Conservation (phyloP, 2,888 invertebrate genomes). For the Antheraea yamamai region DNA sequence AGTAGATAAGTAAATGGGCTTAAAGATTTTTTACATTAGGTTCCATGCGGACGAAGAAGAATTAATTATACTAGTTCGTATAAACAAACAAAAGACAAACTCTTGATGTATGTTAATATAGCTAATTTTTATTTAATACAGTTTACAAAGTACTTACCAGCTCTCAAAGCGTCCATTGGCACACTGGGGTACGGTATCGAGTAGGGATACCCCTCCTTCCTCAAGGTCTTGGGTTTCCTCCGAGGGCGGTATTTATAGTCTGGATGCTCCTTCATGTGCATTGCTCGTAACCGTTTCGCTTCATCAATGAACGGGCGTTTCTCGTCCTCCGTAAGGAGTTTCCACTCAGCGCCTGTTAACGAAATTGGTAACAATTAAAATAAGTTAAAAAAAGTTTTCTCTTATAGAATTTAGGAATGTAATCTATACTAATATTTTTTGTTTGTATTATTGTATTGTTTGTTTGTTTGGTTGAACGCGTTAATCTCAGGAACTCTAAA, state of each 20-base stretch:
- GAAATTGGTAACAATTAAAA: neutral
- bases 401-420: no score
- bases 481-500: no score
- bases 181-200: slow-evolving; percentile 96
- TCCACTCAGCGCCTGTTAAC: slow-evolving; percentile 95
- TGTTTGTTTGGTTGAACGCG: no score
- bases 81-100: neutral
- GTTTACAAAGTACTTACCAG: slow-evolving; percentile 82
- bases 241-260: slow-evolving; percentile 96
- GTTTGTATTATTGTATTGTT: no score
- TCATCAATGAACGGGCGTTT: slow-evolving; percentile 99
- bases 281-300: slow-evolving; percentile 95
- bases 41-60: no score
- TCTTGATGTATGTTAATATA: neutral
- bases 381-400: no score
- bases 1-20: no score
- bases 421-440: no score
- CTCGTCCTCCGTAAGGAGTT: slow-evolving; percentile 94
- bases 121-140: neutral
- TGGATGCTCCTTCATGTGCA: slow-evolving; percentile 98
- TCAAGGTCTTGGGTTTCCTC: slow-evolving; percentile 92
- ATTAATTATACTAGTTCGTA: neutral
- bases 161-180: slow-evolving; percentile 93
- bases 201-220: slow-evolving; percentile 96
- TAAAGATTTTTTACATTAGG: no score